Evolutionary conservation across 2,113 vertebrate genomes (phyloP), one percentile per base, ranked within the genome.

Genomic region (Chionis minor): DNA sequence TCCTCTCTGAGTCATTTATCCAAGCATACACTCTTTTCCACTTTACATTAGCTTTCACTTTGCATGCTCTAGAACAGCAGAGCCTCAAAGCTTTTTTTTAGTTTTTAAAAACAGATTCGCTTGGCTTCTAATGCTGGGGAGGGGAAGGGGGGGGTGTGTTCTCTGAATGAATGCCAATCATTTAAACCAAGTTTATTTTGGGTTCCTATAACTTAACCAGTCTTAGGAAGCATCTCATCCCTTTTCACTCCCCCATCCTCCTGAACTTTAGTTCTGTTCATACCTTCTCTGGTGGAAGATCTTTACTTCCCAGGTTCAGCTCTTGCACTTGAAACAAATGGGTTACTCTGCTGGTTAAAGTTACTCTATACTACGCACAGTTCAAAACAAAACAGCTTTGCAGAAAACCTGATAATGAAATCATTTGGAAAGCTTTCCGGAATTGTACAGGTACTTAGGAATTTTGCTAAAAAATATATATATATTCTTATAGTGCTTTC

Each of bases 11-110:
- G 55, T 79, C 3, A 30, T 75, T 95, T 78, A 71, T 26, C 59
- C 52, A 92, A 96, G 63, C 81, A 80, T 51, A 81, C 72, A 55
- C 28, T 94, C 79, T 62, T 90, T 71, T 92, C 69, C 55, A 72
- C 82, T 66, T 82, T 83, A 87, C 30, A 49, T 80, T 69, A 96
- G 59, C 49, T 75, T 94, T 92, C 94, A 92, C 61, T 94, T 94
- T 91, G 79, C 55, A 80, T 92, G 86, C 69, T n/a, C 5, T 44
- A 74, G 38, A 91, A 78, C 40, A 52, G 66, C 3, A 92, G 54
- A 58, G 67, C 23, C 72, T 70, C 84, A 61, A 67, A 93, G 28
- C 9, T 63, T 91, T 71, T 72, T 82, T n/a, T n/a, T n/a, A n/a
- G 22, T 70, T 91, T 81, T 59, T 61, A 35, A 92, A 93, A 96